Conservation (phyloP, 2,797 vertebrate genomes). For the Spinus olivaceus region DNA sequence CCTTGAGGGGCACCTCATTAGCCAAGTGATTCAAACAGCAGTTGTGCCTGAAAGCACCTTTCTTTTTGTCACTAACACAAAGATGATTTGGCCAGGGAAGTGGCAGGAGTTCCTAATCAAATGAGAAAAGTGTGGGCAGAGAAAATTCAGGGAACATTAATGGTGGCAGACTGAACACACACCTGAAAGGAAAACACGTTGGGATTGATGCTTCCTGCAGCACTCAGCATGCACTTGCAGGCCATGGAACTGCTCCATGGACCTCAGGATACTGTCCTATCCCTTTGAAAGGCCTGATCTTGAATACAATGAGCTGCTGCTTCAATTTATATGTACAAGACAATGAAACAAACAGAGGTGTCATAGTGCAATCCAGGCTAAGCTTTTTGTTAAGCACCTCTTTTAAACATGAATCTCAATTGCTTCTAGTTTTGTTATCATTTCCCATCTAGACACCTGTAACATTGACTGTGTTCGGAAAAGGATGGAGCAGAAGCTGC, state of each 20-base stretch:
- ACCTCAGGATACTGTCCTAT: neutral
- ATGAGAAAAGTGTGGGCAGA: neutral
- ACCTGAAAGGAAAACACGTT: neutral
- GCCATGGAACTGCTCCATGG: neutral
- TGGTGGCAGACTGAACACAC: neutral
- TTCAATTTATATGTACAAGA: neutral
- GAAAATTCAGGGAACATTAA: neutral
- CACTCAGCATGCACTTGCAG: neutral
- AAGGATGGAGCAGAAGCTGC: slow-evolving; percentile 87
- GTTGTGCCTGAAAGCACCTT: neutral
- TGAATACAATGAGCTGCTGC: neutral
- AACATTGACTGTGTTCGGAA: slow-evolving; percentile 87
- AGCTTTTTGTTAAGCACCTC: slow-evolving; percentile 11
- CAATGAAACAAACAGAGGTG: neutral
- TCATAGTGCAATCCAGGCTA: neutral
- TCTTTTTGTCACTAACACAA: neutral
- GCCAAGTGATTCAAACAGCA: neutral
- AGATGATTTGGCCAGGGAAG: neutral
- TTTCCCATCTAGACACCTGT: slow-evolving; percentile 81
- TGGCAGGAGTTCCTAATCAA: neutral
- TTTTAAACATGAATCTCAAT: slow-evolving; percentile 51
- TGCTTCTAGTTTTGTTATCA: slow-evolving; percentile 64
- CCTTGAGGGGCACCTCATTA: neutral
- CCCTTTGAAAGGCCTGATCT: neutral
- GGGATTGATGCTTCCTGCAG: neutral